Evolutionary conservation across 2,888 invertebrate species (phyloP).

Genomic region (Agriopis leucophaearia): DNA sequence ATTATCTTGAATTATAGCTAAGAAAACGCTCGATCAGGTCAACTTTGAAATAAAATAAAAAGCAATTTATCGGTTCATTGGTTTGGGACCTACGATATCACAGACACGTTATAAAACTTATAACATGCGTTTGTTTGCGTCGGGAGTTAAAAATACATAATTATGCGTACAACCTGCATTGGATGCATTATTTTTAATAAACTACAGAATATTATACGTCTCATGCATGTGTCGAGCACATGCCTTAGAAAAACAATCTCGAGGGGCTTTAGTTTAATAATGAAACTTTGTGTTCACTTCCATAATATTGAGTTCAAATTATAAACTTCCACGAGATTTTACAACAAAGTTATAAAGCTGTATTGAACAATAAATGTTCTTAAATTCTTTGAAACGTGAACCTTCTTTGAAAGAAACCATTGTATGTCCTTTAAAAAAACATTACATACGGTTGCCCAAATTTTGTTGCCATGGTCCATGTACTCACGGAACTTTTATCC

Average conservation of each 20-base stretch:
- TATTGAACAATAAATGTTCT: not conserved
- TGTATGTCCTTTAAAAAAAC: not conserved
- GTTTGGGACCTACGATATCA: too few species aligned
- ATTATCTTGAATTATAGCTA: too few species aligned
- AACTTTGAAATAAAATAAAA: too few species aligned
- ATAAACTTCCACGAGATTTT: slow-evolving; percentile 3
- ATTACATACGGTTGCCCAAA: not conserved
- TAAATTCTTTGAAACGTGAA: not conserved
- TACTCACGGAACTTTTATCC: slow-evolving; percentile 4
- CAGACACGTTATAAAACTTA: too few species aligned
- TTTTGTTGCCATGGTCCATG: not conserved
- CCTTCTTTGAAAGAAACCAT: not conserved
- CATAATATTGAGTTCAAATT: slow-evolving; percentile 13
- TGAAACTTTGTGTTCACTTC: slow-evolving; percentile 13
- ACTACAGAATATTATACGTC: not conserved
- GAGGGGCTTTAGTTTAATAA: slow-evolving; percentile 8
- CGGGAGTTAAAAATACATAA: too few species aligned
- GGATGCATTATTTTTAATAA: not conserved
- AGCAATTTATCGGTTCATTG: too few species aligned
- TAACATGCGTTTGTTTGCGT: too few species aligned
- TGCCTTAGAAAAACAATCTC: slow-evolving; percentile 18
- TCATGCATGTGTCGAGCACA: slow-evolving; percentile 12
- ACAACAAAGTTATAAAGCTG: not conserved
- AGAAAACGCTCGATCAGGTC: too few species aligned
- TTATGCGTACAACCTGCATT: too few species aligned